These are phyloP conservation scores for Spilarctia lutea DNA, from an alignment of 2,888 invertebrate genomes.

Conservation along the genomic window DNA sequence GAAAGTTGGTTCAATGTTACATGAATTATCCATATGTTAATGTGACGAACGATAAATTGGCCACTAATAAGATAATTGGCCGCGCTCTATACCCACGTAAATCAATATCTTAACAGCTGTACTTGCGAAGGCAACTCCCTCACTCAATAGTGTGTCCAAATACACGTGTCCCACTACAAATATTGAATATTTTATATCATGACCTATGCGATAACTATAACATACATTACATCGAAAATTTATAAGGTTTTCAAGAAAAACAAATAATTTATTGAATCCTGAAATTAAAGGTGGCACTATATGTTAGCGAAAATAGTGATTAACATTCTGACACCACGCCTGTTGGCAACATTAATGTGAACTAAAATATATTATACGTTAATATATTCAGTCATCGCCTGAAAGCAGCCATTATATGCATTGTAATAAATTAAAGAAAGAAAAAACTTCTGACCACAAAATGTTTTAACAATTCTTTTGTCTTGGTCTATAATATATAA, in stretches of 20 bases:
- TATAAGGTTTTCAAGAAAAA: slow-evolving; percentile 23
- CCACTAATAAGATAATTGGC: slow-evolving; percentile 85
- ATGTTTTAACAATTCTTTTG: slow-evolving; percentile 45
- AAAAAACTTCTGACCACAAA: slow-evolving; percentile 44
- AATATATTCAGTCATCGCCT: slow-evolving; percentile 43
- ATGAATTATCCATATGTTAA: slow-evolving; percentile 77
- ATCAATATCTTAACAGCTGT: slow-evolving; percentile 84
- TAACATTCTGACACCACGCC: slow-evolving; percentile 21
- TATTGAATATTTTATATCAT: slow-evolving; percentile 39
- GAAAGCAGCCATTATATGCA: slow-evolving; percentile 41
- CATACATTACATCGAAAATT: slow-evolving; percentile 30
- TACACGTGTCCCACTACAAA: slow-evolving; percentile 44
- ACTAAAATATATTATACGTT: slow-evolving; percentile 42
- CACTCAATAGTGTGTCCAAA: slow-evolving; percentile 58
- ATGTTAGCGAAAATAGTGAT: neutral
- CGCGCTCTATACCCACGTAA: slow-evolving; percentile 81
- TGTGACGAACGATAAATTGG: slow-evolving; percentile 84
- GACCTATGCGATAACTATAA: slow-evolving; percentile 37
- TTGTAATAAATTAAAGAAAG: slow-evolving; percentile 42
- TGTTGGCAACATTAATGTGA: slow-evolving; percentile 37
- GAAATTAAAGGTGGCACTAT: slow-evolving; percentile 36
- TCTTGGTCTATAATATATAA: slow-evolving; percentile 36
- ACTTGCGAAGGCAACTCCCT: slow-evolving; percentile 56
- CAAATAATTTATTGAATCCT: slow-evolving; percentile 34
- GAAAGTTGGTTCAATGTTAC: slow-evolving; percentile 54